Base-by-base conservation (phyloP, 2,797 vertebrate species). In the Gorsachius magnificus region DNA sequence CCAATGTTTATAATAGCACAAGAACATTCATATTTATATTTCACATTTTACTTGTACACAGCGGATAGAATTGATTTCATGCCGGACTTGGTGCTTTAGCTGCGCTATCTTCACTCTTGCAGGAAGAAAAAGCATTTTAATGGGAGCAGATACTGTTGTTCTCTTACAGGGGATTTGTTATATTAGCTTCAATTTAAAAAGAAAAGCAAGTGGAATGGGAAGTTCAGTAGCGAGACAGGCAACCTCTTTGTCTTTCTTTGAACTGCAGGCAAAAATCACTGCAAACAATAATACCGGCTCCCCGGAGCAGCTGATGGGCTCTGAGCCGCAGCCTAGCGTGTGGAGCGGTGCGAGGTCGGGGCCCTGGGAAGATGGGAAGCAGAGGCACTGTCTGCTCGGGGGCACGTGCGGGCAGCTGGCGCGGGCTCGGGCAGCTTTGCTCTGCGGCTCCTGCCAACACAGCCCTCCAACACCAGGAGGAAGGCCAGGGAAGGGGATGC, bases 251-350 rank as follows among this genome's bases (percentile, higher is more conserved):
- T n/a, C 58, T 74, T 10, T 11, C 31, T 72, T 36, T 36, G 64
- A 41, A 6, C 17, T 16, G 22, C 2, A 17, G 48, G n/a, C 5
- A 10, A 31, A 31, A 63, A 57, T 16, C 33, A 2, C 31, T 8
- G 16, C 3, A 4, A 53, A 29, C 17, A 35, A 0, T 13, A 4
- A 45, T 0, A 1, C 6, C 0, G 2, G 15, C 16, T 31, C 12
- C 15, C 0, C 0, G 35, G 56, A 48, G 16, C n/a, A 4, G 51
- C 1, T 7, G 1, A 0, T 0, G 35, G 75, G 69, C 16, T 85
- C 35, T 4, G 9, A 24, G 35, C 1, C 10, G 19, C 0, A 5
- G 72, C 16, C 46, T 6, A 11, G 63, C 8, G 8, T 4, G 1
- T 5, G 53, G 31, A 28, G 17, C 2, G 1, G 16, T 3, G 58